Evolutionary conservation across 2,113 vertebrate genomes (phyloP).

Genomic region (Python bivittatus): DNA sequence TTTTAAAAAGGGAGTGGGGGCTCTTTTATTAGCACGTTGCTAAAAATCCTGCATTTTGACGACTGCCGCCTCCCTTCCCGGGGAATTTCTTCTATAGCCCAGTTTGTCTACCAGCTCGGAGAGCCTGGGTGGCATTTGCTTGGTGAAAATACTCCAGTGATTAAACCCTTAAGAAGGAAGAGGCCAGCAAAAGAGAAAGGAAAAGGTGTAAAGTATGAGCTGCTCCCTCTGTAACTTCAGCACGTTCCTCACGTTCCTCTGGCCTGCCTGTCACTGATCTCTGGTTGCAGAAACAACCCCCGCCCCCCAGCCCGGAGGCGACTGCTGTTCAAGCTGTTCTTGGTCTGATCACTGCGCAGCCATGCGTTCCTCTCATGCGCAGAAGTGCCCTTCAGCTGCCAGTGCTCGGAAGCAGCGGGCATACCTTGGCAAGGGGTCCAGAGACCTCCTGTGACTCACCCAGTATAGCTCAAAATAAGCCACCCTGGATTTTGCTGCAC

Average conservation of each 20-base stretch:
- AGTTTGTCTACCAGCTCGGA: not conserved
- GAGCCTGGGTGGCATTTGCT: not conserved
- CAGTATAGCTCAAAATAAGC: not conserved
- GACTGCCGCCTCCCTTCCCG: not conserved
- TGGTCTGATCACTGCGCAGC: not conserved
- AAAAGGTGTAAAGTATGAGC: not conserved
- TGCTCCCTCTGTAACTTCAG: not conserved
- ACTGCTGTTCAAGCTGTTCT: not conserved
- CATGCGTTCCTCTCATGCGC: not conserved
- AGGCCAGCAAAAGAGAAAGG: not conserved
- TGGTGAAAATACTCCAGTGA: not conserved
- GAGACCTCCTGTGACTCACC: not conserved
- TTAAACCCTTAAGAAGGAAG: not conserved
- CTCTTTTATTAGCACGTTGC: no score
- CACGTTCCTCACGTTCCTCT: conserved; percentile 37
- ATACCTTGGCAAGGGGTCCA: not conserved
- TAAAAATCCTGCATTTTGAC: no score
- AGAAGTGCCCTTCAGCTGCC: not conserved
- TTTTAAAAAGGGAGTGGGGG: not conserved
- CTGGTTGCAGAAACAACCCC: not conserved
- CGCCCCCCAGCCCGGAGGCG: no score
- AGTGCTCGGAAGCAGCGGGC: not conserved
- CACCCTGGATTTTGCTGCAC: not conserved
- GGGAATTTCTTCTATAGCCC: not conserved
- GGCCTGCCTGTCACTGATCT: not conserved